These are phyloP conservation scores for Sigmodon hispidus DNA, from an alignment of 2,113 vertebrate species.

Conservation along the genomic window DNA sequence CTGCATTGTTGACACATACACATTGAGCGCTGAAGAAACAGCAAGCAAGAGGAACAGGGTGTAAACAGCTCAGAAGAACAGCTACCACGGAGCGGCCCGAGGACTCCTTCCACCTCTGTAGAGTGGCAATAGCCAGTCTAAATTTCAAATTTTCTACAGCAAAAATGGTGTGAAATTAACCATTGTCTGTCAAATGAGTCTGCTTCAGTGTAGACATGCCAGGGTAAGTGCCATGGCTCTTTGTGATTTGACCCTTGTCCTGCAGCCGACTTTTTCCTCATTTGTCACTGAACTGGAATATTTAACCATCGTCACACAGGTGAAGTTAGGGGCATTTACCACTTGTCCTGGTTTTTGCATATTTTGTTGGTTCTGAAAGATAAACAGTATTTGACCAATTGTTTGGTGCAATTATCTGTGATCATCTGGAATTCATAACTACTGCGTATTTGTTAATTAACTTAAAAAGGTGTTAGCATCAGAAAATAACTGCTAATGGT, in stretches of 20 bases:
- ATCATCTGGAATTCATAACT: conserved; percentile 75
- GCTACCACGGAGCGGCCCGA: not conserved
- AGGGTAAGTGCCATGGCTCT: conserved; percentile 70
- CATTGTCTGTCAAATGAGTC: conserved; percentile 53
- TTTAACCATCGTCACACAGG: conserved; percentile 61
- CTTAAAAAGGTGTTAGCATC: conserved; percentile 66
- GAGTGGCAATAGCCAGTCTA: conserved; percentile 6
- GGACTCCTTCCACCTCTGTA: not conserved
- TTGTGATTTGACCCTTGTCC: conserved; percentile 78
- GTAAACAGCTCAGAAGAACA: conserved; percentile 7
- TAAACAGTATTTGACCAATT: conserved; percentile 79
- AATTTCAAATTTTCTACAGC: conserved; percentile 49
- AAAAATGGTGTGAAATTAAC: conserved; percentile 46
- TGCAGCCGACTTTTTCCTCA: conserved; percentile 61
- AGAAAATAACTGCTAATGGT: conserved; percentile 68
- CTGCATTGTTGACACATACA: not conserved
- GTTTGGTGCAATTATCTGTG: conserved; percentile 76
- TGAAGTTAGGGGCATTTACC: conserved; percentile 73
- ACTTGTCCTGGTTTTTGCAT: conserved; percentile 62
- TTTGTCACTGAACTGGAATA: conserved; percentile 56
- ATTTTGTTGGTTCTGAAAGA: conserved; percentile 72
- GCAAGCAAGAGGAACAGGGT: not conserved
- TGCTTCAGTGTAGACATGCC: conserved; percentile 61
- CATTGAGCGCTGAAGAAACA: not conserved
- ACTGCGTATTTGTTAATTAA: conserved; percentile 69